phyloP scores from a whole-genome alignment of 2,888 invertebrate genomes.

The Tipula vernalis region DNA sequence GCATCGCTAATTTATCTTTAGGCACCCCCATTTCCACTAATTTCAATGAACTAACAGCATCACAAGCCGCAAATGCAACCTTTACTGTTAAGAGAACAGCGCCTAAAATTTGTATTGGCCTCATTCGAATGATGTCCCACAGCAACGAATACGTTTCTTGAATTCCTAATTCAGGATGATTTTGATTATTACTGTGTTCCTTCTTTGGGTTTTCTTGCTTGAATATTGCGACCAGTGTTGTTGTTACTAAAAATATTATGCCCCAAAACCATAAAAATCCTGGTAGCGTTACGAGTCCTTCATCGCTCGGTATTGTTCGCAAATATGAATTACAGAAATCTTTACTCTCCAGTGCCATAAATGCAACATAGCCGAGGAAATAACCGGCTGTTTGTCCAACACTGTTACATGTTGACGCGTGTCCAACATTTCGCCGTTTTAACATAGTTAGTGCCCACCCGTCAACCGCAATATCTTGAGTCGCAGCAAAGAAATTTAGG shows the following conservation, averaged over 20 bases:
- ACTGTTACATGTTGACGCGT: slow-evolving; percentile 97
- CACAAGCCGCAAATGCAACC: slow-evolving; percentile 89
- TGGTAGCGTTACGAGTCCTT: slow-evolving; percentile 58
- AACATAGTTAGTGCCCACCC: slow-evolving; percentile 99
- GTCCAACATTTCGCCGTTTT: slow-evolving; percentile 91
- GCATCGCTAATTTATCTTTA: slow-evolving; percentile 82
- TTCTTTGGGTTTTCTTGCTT: slow-evolving; percentile 58
- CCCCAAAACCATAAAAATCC: slow-evolving; percentile 95
- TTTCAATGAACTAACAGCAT: slow-evolving; percentile 89
- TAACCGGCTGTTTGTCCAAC: slow-evolving; percentile 98
- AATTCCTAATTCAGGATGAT: slow-evolving; percentile 36
- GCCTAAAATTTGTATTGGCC: slow-evolving; percentile 66
- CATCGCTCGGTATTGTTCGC: slow-evolving; percentile 51
- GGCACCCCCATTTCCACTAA: slow-evolving; percentile 93
- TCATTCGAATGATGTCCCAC: slow-evolving; percentile 69
- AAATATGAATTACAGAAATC: slow-evolving; percentile 93
- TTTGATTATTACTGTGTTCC: slow-evolving; percentile 25
- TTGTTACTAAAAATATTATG: slow-evolving; percentile 75
- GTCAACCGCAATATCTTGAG: slow-evolving; percentile 99
- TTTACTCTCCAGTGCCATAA: slow-evolving; percentile 89
- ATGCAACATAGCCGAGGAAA: slow-evolving; percentile 91
- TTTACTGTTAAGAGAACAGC: slow-evolving; percentile 80
- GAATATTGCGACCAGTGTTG: slow-evolving; percentile 78
- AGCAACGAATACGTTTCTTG: slow-evolving; percentile 71
- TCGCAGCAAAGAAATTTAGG: slow-evolving; percentile 92